phyloP scores from a whole-genome alignment of 2,797 vertebrate genomes.

The Sebastolobus alascanus region DNA sequence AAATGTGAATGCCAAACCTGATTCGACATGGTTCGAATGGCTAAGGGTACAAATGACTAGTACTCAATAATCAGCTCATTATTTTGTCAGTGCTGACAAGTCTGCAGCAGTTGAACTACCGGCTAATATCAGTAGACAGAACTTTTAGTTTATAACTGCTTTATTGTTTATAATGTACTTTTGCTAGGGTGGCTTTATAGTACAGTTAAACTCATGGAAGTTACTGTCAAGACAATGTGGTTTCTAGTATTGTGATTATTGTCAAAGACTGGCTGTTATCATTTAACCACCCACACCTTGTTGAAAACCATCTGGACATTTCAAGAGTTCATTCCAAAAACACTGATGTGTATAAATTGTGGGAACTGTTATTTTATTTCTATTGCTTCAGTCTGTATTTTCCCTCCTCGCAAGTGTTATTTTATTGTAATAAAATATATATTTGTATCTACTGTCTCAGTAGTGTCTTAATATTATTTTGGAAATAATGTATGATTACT shows the following conservation, averaged over 20 bases:
- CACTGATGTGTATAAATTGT: neutral
- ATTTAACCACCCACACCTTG: neutral
- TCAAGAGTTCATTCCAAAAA: neutral
- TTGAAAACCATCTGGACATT: neutral
- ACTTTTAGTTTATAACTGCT: neutral
- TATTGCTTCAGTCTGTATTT: neutral
- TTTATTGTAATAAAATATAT: conserved; percentile 47
- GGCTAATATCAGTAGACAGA: neutral
- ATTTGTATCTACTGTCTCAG: conserved; percentile 28
- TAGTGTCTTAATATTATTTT: neutral
- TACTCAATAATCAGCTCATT: neutral
- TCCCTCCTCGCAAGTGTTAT: neutral
- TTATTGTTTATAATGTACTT: neutral
- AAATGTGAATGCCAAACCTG: neutral
- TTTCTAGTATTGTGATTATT: neutral
- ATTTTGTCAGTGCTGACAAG: neutral
- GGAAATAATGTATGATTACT: neutral
- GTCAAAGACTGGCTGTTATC: neutral
- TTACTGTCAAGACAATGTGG: neutral
- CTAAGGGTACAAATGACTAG: neutral
- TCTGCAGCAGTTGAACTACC: neutral
- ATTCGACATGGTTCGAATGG: neutral
- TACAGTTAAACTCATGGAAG: neutral
- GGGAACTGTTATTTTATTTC: neutral
- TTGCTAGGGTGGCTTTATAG: neutral